Evolutionary conservation across 1,140 invertebrate genomes (phyloP), one percentile per base, ranked within the genome.

Genomic region (Zaprionus africanus): DNA sequence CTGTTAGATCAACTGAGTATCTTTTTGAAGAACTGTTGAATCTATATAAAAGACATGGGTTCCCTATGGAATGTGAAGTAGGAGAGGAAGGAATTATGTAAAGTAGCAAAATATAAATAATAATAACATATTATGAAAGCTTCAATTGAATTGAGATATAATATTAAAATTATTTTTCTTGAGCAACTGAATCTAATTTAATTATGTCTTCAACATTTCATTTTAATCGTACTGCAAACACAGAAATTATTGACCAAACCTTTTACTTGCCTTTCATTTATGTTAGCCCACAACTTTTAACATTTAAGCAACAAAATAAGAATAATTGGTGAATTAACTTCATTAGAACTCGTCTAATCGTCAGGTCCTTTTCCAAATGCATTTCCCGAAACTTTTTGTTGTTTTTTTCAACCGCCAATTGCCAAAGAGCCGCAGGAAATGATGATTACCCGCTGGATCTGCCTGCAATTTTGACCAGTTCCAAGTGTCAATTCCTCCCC

Each of bases 401-500:
- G 5, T 5, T 24, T 26, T 26, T 36, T 63, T 17, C 24, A 56
- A 63, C 68, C 60, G 19, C 46, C 26, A 34, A 62, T 62, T 46
- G 34, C 28, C 46, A 4, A 36, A 34, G 22, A 51, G 19, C 15
- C 26, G 24, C 38, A 34, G 36, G 17, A 26, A 19, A 36, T 46
- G 19, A 41, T 38, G 34, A 59, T 72, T 66, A 66, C 12, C 24
- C 43, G 12, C 46, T 51, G 9, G 4, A 24, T 9, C 19, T 4
- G 9, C 2, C 19, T 34, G 46, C 46, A 43, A 68, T 68, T 31
- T 68, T 67, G 68, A 69, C 66, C 67, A 81, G 72, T 38, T 43
- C 46, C 65, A 56, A 87, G 73, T 84, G 81, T 78, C 84, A 76
- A 76, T 72, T 34, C 22, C 41, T 1, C 0, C 24, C 78, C 59